Conservation (phyloP, 92 coral and sea anemone species). For the Phymanthus crucifer region DNA sequence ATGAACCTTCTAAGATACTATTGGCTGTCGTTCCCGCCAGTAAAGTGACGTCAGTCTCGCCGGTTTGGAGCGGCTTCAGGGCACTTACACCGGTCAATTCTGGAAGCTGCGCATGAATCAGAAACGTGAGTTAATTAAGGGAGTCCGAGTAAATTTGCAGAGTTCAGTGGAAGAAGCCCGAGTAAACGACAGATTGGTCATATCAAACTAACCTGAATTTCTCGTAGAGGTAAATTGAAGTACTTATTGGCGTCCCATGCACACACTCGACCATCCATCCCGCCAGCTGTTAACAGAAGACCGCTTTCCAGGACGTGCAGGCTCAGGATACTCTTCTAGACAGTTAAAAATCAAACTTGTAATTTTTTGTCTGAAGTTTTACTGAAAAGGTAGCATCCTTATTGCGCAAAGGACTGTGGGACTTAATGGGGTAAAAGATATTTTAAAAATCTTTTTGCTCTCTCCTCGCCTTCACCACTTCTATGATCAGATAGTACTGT, state of each 20-base stretch:
- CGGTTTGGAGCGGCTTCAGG: slow-evolving; percentile 66
- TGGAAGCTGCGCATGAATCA: slow-evolving; percentile 41
- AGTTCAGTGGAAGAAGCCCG: background rate
- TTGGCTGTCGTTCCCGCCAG: slow-evolving; percentile 69
- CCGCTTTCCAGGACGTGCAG: slow-evolving; percentile 74
- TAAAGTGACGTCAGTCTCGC: slow-evolving; percentile 65
- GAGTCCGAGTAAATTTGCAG: too few species aligned
- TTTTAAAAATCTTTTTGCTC: too few species aligned
- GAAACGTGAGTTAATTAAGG: background rate
- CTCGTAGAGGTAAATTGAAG: slow-evolving; percentile 75
- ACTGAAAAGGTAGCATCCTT: too few species aligned
- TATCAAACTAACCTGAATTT: slow-evolving; percentile 62
- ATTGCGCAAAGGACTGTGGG: too few species aligned
- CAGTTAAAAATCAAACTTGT: background rate
- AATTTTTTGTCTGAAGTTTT: too few species aligned
- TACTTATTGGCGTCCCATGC: slow-evolving; percentile 89
- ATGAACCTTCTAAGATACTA: slow-evolving; percentile 73
- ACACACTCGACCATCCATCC: slow-evolving; percentile 74
- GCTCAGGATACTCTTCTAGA: slow-evolving; percentile 71
- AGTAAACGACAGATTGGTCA: background rate
- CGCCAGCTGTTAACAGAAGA: slow-evolving; percentile 76
- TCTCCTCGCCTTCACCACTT: too few species aligned
- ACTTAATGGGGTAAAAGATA: too few species aligned
- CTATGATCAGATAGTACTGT: too few species aligned
- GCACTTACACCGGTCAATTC: slow-evolving; percentile 77